These are phyloP conservation scores for Stenopsyche tienmushanensis DNA, from an alignment of 1,140 invertebrate species.

Conservation along the genomic window DNA sequence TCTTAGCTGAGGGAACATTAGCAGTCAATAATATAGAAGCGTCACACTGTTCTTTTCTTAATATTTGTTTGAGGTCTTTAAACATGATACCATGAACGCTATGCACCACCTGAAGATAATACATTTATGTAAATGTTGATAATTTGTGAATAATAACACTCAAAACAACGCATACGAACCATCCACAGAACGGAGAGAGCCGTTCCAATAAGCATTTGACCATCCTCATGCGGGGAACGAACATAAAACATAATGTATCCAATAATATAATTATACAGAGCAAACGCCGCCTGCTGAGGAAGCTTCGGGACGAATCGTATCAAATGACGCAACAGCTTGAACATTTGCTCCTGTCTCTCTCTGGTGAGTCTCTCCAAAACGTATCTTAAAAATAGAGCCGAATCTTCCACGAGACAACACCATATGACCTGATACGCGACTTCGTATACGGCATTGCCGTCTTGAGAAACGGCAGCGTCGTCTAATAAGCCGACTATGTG, in stretches of 20 bases:
- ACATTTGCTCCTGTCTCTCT: slow-evolving; percentile 94
- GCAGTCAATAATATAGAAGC: slow-evolving; percentile 95
- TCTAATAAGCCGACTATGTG: slow-evolving; percentile 94
- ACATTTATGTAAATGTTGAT: neutral
- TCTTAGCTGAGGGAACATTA: slow-evolving; percentile 98
- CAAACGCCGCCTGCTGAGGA: slow-evolving; percentile 96
- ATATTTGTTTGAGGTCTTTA: slow-evolving; percentile 98
- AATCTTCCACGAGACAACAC: slow-evolving; percentile 97
- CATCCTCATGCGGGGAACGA: slow-evolving; percentile 88
- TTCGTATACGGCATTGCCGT: slow-evolving; percentile 90
- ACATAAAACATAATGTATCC: slow-evolving; percentile 99
- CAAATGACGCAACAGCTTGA: slow-evolving; percentile 88
- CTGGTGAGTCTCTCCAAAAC: slow-evolving; percentile 94
- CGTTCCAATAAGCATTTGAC: slow-evolving; percentile 89
- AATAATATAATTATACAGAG: slow-evolving; percentile 98
- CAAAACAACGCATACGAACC: slow-evolving; percentile 58
- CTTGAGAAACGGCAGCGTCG: slow-evolving; percentile 92
- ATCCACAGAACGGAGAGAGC: slow-evolving; percentile 96
- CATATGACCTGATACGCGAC: slow-evolving; percentile 93
- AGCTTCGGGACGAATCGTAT: slow-evolving; percentile 91
- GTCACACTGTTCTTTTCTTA: slow-evolving; percentile 98
- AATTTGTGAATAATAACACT: slow-evolving; percentile 28
- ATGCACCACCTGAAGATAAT: slow-evolving; percentile 80
- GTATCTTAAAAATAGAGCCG: slow-evolving; percentile 92
- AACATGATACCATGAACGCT: slow-evolving; percentile 99